A percentile compares a stretch with the other conserved stretches of the same genome.
These are phyloP conservation scores for Cuculus canorus DNA, from an alignment of 2,797 vertebrate species.

Conservation along the genomic window DNA sequence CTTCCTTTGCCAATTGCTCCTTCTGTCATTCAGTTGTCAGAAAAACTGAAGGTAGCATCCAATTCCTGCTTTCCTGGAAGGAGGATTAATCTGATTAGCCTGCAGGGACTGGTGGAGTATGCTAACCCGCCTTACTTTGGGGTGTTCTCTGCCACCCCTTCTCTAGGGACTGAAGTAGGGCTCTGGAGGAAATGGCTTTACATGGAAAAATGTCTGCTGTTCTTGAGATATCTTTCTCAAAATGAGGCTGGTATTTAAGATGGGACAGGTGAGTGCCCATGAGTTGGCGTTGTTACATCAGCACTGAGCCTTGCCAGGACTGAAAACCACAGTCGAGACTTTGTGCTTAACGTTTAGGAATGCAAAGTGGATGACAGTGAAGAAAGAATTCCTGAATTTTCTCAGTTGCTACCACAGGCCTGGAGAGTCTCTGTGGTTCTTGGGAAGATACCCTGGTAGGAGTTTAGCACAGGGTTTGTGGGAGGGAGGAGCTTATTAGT, in stretches of 20 bases:
- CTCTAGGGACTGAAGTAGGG: background rate
- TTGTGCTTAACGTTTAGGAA: constrained; percentile 72
- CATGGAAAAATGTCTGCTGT: background rate
- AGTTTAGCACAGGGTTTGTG: background rate
- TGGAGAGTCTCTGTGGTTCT: constrained; percentile 34
- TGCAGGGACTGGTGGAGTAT: background rate
- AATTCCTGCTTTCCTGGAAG: constrained; percentile 5
- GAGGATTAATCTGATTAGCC: background rate
- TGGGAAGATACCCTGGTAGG: constrained; percentile 30
- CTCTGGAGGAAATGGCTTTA: background rate
- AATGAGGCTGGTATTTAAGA: background rate
- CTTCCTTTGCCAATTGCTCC: background rate
- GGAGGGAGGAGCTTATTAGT: background rate
- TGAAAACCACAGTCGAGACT: constrained; percentile 52
- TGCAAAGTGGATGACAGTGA: constrained; percentile 61
- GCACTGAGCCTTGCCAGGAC: constrained; percentile 22
- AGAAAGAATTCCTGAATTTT: constrained; percentile 45
- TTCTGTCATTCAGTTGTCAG: background rate
- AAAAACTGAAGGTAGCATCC: background rate
- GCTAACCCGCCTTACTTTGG: background rate
- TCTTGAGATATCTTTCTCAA: background rate
- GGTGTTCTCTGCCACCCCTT: no score
- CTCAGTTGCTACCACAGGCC: constrained; percentile 25
- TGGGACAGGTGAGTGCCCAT: constrained; percentile 36
- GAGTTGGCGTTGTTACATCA: constrained; percentile 41